A percentile compares a stretch with the other conserved stretches of the same genome.
These are phyloP conservation scores for Drosophila saltans DNA, from an alignment of 1,140 invertebrate genomes.

Conservation along the genomic window DNA sequence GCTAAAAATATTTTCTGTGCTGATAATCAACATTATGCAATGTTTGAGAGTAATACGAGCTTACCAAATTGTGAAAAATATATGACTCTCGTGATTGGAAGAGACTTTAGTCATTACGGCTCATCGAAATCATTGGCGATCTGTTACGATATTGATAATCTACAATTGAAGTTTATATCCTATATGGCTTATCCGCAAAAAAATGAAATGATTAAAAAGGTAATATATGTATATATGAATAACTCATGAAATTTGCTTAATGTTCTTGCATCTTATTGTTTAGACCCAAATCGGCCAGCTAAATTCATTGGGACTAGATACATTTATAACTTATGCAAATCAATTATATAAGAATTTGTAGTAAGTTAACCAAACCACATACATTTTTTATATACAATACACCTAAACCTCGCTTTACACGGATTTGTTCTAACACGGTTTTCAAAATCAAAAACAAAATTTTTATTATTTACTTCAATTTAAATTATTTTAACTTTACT, in stretches of 20 bases:
- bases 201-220: conserved; percentile 23
- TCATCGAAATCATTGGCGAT: conserved; percentile 31
- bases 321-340: neutral
- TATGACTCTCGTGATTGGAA: conserved; percentile 49
- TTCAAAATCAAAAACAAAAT: no score
- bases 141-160: conserved; percentile 38
- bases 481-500: no score
- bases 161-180: conserved; percentile 36
- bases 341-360: neutral
- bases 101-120: neutral
- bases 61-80: conserved; percentile 27
- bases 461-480: no score
- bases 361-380: neutral
- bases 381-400: no score
- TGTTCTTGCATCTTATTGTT: no score
- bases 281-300: neutral
- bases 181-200: conserved; percentile 39
- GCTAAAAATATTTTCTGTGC: neutral
- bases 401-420: no score
- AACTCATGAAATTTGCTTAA: no score
- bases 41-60: conserved; percentile 37
- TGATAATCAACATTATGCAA: neutral
- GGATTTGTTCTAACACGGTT: no score
- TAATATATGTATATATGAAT: neutral
- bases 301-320: neutral